Conservation (phyloP, 2,797 vertebrate species). For the Allobates femoralis region DNA sequence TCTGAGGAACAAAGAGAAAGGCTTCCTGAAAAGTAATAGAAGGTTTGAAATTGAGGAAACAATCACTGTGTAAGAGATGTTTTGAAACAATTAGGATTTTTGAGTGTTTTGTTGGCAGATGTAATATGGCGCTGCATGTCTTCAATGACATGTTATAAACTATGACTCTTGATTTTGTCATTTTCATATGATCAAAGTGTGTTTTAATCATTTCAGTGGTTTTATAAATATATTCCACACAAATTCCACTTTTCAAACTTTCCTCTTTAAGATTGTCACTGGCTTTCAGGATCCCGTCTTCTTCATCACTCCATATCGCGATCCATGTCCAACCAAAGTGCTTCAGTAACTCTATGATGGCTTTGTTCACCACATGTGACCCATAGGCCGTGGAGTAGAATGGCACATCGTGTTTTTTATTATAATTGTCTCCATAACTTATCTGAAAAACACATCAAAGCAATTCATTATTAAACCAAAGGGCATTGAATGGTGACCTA, state of each 20-base stretch:
- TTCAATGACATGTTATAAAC: neutral
- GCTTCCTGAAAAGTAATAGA: neutral
- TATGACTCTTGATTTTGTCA: neutral
- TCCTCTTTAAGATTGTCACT: conserved; percentile 1
- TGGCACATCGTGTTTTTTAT: neutral
- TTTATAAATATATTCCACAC: neutral
- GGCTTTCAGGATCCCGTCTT: neutral
- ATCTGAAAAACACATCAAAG: neutral
- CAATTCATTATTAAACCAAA: neutral
- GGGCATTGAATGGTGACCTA: too few species aligned
- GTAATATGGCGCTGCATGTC: neutral
- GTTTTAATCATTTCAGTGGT: too few species aligned
- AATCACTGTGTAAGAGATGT: neutral
- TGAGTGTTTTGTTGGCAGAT: neutral
- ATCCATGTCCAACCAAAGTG: neutral
- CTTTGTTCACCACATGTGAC: neutral
- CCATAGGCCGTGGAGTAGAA: neutral
- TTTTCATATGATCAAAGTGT: neutral
- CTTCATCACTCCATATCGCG: neutral
- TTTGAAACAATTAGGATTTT: neutral
- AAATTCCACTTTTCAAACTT: neutral
- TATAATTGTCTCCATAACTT: neutral
- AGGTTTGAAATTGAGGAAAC: accelerated
- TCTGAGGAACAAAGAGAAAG: neutral
- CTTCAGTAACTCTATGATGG: neutral